Evolutionary conservation across 2,888 invertebrate species (phyloP).

Genomic region (Latrodectus hesperus): DNA sequence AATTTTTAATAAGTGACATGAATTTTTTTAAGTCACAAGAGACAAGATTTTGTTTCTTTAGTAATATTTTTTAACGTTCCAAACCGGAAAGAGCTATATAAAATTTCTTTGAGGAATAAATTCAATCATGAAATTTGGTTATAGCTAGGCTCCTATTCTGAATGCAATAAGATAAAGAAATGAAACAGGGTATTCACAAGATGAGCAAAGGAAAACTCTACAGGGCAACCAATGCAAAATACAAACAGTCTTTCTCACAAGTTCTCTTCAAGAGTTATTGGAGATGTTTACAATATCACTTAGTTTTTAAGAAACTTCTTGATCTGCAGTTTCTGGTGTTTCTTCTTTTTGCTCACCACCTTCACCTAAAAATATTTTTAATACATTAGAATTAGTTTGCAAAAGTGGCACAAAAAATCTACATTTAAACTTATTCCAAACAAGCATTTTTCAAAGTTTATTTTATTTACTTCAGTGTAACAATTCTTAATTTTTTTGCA

Average conservation of each 20-base stretch:
- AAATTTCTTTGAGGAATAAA: constrained; percentile 24
- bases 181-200: constrained; percentile 68
- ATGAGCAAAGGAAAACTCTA: constrained; percentile 69
- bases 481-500: too few species aligned
- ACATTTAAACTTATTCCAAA: too few species aligned
- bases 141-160: constrained; percentile 65
- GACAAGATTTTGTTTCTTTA: constrained; percentile 30
- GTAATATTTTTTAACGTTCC: constrained; percentile 41
- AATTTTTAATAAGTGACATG: too few species aligned
- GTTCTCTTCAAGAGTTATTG: constrained; percentile 63
- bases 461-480: too few species aligned
- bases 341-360: constrained; percentile 90
- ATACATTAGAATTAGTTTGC: too few species aligned
- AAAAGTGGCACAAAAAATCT: too few species aligned
- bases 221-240: constrained; percentile 69
- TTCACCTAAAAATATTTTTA: constrained; percentile 81
- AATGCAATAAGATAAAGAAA: constrained; percentile 45
- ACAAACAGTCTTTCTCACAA: constrained; percentile 67
- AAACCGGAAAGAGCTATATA: constrained; percentile 42
- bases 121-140: constrained; percentile 55
- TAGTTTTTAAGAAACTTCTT: constrained; percentile 90
- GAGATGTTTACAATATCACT: constrained; percentile 61
- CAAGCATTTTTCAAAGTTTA: too few species aligned
- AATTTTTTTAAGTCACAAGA: not conserved
- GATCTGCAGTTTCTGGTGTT: constrained; percentile 93